A percentile compares a stretch with the other conserved stretches of the same genome.
These are phyloP conservation scores for Hypercompe scribonia DNA, from an alignment of 2,888 invertebrate genomes.

Conservation along the genomic window DNA sequence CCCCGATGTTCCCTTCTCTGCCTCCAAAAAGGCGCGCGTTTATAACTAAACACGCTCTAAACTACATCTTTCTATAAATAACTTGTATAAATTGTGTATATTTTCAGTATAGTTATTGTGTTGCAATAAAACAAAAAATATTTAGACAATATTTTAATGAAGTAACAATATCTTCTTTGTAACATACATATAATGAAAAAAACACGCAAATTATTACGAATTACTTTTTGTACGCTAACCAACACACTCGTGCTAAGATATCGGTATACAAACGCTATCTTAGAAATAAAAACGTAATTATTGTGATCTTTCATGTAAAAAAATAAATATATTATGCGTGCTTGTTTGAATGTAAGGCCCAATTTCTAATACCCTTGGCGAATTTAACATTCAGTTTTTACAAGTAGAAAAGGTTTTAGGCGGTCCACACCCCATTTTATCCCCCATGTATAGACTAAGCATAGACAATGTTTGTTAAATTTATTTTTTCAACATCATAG, in stretches of 20 bases:
- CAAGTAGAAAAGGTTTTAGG: slow-evolving; percentile 2
- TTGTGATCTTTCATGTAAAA: slow-evolving; percentile 51
- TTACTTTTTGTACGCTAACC: slow-evolving; percentile 59
- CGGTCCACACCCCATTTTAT: not conserved
- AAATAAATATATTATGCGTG: slow-evolving; percentile 52
- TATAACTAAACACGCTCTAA: no score
- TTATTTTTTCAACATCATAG: slow-evolving; percentile 4
- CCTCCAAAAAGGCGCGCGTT: no score
- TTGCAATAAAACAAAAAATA: slow-evolving; percentile 30
- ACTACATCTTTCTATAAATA: no score
- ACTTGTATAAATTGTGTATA: no score
- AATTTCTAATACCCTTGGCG: slow-evolving; percentile 17
- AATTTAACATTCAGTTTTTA: not conserved
- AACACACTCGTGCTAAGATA: slow-evolving; percentile 51
- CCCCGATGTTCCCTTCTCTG: no score
- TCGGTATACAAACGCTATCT: slow-evolving; percentile 38
- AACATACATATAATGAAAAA: slow-evolving; percentile 75
- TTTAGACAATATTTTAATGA: slow-evolving; percentile 77
- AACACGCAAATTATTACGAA: slow-evolving; percentile 63
- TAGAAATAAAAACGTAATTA: slow-evolving; percentile 31
- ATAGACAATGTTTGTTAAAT: slow-evolving; percentile 6
- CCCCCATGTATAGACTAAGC: not conserved
- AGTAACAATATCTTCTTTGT: slow-evolving; percentile 77
- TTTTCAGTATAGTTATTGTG: not conserved
- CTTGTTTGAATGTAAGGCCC: slow-evolving; percentile 25